Evolutionary conservation across 2,888 invertebrate genomes (phyloP).

Genomic region (Drosophila stalkeri): DNA sequence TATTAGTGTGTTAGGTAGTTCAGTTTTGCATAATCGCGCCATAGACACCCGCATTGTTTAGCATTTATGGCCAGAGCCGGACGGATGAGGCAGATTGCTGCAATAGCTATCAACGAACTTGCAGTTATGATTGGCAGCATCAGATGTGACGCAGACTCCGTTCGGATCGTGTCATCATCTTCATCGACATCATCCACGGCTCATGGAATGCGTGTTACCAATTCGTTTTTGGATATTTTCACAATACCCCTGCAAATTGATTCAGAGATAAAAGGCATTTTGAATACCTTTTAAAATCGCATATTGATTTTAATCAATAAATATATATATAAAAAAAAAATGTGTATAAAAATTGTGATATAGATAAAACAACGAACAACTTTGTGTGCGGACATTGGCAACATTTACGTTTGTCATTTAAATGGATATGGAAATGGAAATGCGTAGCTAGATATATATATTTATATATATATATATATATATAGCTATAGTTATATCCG

Average conservation of each 20-base stretch:
- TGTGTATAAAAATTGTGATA: not conserved
- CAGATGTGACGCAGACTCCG: slow-evolving; percentile 14
- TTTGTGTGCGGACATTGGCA: slow-evolving; percentile 59
- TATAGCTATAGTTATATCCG: slow-evolving; percentile 50
- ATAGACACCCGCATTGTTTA: slow-evolving; percentile 73
- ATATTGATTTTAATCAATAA: slow-evolving; percentile 57
- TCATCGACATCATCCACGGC: slow-evolving; percentile 26
- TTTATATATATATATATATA: not conserved
- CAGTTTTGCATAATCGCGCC: slow-evolving; percentile 67
- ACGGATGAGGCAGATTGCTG: slow-evolving; percentile 30
- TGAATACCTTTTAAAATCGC: slow-evolving; percentile 69
- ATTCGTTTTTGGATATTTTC: slow-evolving; percentile 43
- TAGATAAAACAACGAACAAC: slow-evolving; percentile 22
- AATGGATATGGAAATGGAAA: slow-evolving; percentile 57
- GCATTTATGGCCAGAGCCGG: slow-evolving; percentile 49
- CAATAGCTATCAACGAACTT: slow-evolving; percentile 52
- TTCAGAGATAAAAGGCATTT: slow-evolving; percentile 37
- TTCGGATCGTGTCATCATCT: slow-evolving; percentile 34
- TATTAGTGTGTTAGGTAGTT: slow-evolving; percentile 24
- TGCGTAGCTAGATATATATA: slow-evolving; percentile 30
- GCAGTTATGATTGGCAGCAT: slow-evolving; percentile 23
- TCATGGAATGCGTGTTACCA: slow-evolving; percentile 53
- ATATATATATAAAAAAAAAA: not conserved
- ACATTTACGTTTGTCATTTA: slow-evolving; percentile 49
- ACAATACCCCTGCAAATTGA: slow-evolving; percentile 60